A percentile compares a stretch with the other conserved stretches of the same genome.
Conservation (phyloP, 2,888 invertebrate species). For the Cremastinae sp. region DNA sequence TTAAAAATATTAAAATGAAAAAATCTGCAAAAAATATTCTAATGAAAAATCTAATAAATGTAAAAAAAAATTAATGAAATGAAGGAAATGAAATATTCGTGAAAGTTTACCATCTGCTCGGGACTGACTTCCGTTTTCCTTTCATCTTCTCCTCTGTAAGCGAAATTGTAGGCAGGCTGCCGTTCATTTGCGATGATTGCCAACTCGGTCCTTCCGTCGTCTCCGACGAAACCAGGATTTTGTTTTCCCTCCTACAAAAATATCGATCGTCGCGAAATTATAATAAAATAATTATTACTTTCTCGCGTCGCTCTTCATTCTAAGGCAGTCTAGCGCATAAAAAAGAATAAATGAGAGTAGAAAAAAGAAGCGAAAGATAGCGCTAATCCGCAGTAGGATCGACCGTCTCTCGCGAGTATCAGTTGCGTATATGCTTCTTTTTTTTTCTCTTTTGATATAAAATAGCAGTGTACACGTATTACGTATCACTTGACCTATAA, state of each 20-base stretch:
- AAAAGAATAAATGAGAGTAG: background rate
- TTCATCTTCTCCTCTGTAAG: slow-evolving; percentile 48
- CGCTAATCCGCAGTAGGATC: slow-evolving; percentile 13
- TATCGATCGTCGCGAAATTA: background rate
- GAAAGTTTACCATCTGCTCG: slow-evolving; percentile 46
- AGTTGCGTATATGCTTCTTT: no score
- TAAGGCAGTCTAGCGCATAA: background rate
- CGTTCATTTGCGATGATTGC: slow-evolving; percentile 57
- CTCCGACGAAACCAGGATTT: slow-evolving; percentile 74
- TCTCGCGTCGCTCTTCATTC: background rate
- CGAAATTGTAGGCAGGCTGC: slow-evolving; percentile 47
- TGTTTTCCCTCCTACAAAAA: slow-evolving; percentile 70
- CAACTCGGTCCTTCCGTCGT: slow-evolving; percentile 71
- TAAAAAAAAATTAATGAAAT: no score
- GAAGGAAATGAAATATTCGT: no score
- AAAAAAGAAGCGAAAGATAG: slow-evolving; percentile 9
- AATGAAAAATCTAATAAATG: no score
- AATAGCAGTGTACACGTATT: background rate
- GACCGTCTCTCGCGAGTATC: slow-evolving; percentile 6
- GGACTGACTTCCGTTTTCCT: slow-evolving; percentile 18
- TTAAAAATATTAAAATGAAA: no score
- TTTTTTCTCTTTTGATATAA: slow-evolving; percentile 10
- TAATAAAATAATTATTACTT: background rate
- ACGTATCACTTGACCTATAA: slow-evolving; percentile 1
- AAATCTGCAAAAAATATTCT: no score